Conservation (phyloP, 2,888 invertebrate genomes). For the Aspidiotus destructor region DNA sequence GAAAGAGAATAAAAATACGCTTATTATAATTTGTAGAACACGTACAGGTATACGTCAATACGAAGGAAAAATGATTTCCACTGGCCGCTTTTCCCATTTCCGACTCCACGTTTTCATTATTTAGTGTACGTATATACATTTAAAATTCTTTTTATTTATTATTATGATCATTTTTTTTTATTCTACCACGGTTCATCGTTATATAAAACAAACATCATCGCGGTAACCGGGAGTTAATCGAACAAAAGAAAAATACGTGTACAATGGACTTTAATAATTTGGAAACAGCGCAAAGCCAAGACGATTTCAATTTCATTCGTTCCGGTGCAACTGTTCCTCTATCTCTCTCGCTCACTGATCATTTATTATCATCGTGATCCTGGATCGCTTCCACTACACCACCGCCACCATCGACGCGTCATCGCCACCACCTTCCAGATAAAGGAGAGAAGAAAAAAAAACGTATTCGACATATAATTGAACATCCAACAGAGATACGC, state of each 20-base stretch:
- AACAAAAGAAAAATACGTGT: constrained; percentile 22
- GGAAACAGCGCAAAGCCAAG: constrained; percentile 30
- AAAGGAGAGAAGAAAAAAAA: constrained; percentile 7
- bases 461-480: constrained; percentile 23
- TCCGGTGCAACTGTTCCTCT: constrained; percentile 29
- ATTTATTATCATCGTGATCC: constrained; percentile 27
- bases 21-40: constrained; percentile 21
- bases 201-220: constrained; percentile 30
- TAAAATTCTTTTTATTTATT: constrained; percentile 29
- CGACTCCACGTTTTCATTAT: constrained; percentile 17
- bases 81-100: constrained; percentile 18
- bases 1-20: constrained; percentile 17
- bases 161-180: constrained; percentile 1
- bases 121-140: constrained; percentile 15
- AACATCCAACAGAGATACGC: constrained; percentile 28
- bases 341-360: constrained; percentile 19
- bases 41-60: neutral
- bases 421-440: constrained; percentile 11
- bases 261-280: constrained; percentile 30
- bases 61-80: constrained; percentile 21
- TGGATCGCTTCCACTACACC: constrained; percentile 11
- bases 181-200: constrained; percentile 14
- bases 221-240: constrained; percentile 24
- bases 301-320: constrained; percentile 32
- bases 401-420: constrained; percentile 4